Evolutionary conservation across 2,113 vertebrate genomes (phyloP).

Genomic region (Eidolon helvum): DNA sequence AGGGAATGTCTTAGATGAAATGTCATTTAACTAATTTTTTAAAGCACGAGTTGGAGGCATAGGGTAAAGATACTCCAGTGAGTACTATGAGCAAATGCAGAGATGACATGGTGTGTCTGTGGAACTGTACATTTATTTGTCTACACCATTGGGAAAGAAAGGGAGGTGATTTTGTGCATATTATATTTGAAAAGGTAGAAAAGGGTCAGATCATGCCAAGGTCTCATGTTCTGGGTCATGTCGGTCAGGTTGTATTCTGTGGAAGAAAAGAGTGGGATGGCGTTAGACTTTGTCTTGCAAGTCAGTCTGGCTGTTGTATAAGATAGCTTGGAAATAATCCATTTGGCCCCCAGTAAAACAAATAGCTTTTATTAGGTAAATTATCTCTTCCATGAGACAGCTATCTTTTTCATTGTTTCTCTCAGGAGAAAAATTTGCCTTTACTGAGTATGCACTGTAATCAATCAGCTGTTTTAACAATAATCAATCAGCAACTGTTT

Average conservation of each 20-base stretch:
- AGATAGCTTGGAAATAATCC: background rate
- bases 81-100: background rate
- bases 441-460: background rate
- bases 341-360: background rate
- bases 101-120: accelerated
- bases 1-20: background rate
- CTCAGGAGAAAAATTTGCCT: conserved; percentile 1
- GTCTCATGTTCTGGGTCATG: background rate
- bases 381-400: background rate
- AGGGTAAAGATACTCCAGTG: no score
- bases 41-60: background rate
- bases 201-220: background rate
- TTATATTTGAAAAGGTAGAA: background rate
- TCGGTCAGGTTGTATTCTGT: accelerated
- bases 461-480: conserved; percentile 10
- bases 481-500: background rate
- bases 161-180: no score
- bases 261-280: accelerated
- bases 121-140: accelerated
- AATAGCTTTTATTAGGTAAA: background rate
- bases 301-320: no score
- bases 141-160: no score
- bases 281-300: accelerated
- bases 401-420: conserved; percentile 3
- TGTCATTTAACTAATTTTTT: background rate